Base-by-base conservation (phyloP, 2,113 vertebrate species). In the Myotis lucifugus region DNA sequence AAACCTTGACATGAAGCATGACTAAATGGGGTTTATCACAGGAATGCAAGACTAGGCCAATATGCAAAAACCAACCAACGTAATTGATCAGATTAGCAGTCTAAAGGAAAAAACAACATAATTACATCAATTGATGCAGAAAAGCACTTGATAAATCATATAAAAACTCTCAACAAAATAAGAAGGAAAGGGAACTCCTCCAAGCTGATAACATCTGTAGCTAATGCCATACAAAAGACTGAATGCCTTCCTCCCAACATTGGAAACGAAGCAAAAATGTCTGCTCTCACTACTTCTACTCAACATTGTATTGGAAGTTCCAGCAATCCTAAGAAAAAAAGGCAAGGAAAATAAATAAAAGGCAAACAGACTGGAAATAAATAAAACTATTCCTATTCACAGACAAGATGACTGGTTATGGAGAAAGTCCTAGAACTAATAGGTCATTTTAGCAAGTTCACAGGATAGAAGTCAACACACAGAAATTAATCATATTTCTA, bases 361-460 rank as follows among this genome's bases (percentile, higher is more conserved):
- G 21, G 21, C 46, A 85, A 25, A 27, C 8, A 46, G 23, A 56
- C 29, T 56, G 18, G 27, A 84, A 95, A 85, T 92, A 77, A 54
- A 82, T 54, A 56, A 92, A 91, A 56, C 25, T 64, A 19, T 54
- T 64, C 40, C 25, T 61, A 56, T 19, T n/a, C 48, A 72, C 34
- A 85, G 25, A 90, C 8, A 92, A 69, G 18, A 84, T 42, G 50
- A 74, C 1, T 85, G 61, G 25, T 25, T 70, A 56, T 18, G 52
- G 64, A 94, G 46, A 85, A 93, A 90, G 27, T n/a, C n/a, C 82
- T n/a, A 76, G 21, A 84, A 82, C 17, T 77, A 67, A n/a, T 14
- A 90, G 73, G 56, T 81, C 66, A 81, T 69, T 93, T 96, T 52
- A 89, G 32, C 83, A 82, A 91, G 40, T 74, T 73, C 23, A 93